phyloP scores from a whole-genome alignment of 2,113 vertebrate species.

The Xyliphius kryptos region DNA sequence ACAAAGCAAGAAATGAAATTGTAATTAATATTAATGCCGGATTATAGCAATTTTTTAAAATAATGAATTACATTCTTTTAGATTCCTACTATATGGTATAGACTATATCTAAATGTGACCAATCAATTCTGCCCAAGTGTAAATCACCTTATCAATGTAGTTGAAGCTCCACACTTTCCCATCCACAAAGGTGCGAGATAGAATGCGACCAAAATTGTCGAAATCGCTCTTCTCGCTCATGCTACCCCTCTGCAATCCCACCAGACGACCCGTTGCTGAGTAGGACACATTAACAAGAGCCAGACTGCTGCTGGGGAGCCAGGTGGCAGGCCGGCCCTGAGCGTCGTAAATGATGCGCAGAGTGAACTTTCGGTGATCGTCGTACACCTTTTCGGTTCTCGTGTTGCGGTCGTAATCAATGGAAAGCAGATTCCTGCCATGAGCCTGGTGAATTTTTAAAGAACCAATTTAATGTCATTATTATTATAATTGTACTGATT shows the following conservation, averaged over 20 bases:
- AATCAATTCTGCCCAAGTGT: too few species aligned
- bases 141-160: slow-evolving; percentile 76
- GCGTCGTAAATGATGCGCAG: slow-evolving; percentile 81
- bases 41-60: too few species aligned
- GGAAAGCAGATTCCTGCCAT: slow-evolving; percentile 78
- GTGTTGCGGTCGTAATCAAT: slow-evolving; percentile 85
- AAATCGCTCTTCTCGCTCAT: slow-evolving; percentile 81
- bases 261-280: slow-evolving; percentile 73
- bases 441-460: slow-evolving; percentile 58
- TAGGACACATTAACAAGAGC: slow-evolving; percentile 82
- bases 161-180: slow-evolving; percentile 86
- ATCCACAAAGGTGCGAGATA: slow-evolving; percentile 77
- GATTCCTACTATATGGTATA: too few species aligned
- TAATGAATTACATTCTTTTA: too few species aligned
- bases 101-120: too few species aligned
- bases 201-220: slow-evolving; percentile 76
- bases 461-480: too few species aligned
- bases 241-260: slow-evolving; percentile 78
- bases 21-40: too few species aligned
- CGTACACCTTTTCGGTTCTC: slow-evolving; percentile 84
- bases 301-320: slow-evolving; percentile 82
- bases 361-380: slow-evolving; percentile 82
- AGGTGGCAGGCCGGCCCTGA: slow-evolving; percentile 78
- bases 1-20: slow-evolving; percentile 1
- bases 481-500: too few species aligned